Evolutionary conservation across 2,113 vertebrate species (phyloP).

Genomic region (Prinia subflava): DNA sequence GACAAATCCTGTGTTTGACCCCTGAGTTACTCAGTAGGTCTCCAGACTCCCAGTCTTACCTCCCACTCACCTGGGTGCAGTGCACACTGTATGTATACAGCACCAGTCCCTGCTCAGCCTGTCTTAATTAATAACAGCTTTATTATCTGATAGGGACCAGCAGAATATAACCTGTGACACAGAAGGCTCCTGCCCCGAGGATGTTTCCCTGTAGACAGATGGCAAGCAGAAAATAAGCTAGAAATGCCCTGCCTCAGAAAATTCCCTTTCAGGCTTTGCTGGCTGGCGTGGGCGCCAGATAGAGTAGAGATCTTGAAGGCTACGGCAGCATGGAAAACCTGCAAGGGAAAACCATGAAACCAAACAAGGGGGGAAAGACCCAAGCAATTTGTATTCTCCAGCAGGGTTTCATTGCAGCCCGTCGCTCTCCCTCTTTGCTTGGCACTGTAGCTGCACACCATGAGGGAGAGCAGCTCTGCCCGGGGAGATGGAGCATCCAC

Average conservation of each 20-base stretch:
- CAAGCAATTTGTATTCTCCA: not conserved
- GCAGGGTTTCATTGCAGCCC: not conserved
- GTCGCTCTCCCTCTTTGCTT: accelerated
- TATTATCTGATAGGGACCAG: not conserved
- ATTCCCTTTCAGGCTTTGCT: not conserved
- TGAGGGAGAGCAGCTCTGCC: not conserved
- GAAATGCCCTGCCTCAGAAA: not conserved
- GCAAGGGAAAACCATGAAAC: not conserved
- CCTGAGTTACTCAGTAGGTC: not conserved
- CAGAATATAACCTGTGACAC: not conserved
- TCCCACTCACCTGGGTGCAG: not conserved
- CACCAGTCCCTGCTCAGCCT: not conserved
- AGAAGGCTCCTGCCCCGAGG: not conserved
- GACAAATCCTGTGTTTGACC: not conserved
- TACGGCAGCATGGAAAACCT: not conserved
- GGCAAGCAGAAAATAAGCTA: not conserved
- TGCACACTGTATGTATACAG: not conserved
- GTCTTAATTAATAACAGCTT: conserved; percentile 16
- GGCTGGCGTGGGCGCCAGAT: not conserved
- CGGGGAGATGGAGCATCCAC: not conserved
- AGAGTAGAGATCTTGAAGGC: not conserved
- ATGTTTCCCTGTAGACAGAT: not conserved
- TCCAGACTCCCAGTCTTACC: not conserved
- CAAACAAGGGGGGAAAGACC: not conserved
- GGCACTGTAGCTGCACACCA: accelerated